Evolutionary conservation across 1,140 invertebrate species (phyloP).

Genomic region (Drosophila parvula): DNA sequence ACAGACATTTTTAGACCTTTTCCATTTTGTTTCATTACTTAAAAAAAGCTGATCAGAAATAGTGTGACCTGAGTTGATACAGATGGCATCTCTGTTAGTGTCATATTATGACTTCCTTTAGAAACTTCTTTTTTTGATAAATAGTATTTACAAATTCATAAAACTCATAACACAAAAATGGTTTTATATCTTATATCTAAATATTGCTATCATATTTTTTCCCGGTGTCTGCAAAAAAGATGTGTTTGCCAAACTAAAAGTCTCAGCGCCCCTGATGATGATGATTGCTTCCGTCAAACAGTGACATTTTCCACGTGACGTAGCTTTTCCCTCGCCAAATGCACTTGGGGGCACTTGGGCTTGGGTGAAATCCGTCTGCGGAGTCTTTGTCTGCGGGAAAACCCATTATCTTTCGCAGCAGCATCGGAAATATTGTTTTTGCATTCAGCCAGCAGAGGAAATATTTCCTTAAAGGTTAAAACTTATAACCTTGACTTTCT

Average conservation of each 20-base stretch:
- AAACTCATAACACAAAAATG: not conserved
- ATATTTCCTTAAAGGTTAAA: constrained; percentile 14
- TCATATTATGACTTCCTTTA: not conserved
- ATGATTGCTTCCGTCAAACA: constrained; percentile 57
- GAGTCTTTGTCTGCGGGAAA: constrained; percentile 17
- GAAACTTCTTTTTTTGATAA: too few species aligned
- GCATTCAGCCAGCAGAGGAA: constrained; percentile 5
- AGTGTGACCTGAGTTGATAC: not conserved
- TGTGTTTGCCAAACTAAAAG: constrained; percentile 46
- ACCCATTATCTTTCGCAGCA: constrained; percentile 7
- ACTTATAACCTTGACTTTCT: constrained; percentile 9
- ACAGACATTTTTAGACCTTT: too few species aligned
- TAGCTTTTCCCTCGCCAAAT: constrained; percentile 12
- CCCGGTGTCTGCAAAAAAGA: constrained; percentile 8
- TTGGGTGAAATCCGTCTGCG: constrained; percentile 31
- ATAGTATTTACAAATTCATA: not conserved
- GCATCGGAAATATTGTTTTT: constrained; percentile 11
- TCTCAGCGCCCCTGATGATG: constrained; percentile 29
- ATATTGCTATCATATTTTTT: not conserved
- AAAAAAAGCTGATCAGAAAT: too few species aligned
- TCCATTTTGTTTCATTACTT: too few species aligned
- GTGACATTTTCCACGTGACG: constrained; percentile 55
- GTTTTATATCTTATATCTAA: not conserved
- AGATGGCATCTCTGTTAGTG: not conserved
- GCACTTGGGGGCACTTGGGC: constrained; percentile 20